Evolutionary conservation across 2,113 vertebrate species (phyloP).

Genomic region (Emydura subglobosa): DNA sequence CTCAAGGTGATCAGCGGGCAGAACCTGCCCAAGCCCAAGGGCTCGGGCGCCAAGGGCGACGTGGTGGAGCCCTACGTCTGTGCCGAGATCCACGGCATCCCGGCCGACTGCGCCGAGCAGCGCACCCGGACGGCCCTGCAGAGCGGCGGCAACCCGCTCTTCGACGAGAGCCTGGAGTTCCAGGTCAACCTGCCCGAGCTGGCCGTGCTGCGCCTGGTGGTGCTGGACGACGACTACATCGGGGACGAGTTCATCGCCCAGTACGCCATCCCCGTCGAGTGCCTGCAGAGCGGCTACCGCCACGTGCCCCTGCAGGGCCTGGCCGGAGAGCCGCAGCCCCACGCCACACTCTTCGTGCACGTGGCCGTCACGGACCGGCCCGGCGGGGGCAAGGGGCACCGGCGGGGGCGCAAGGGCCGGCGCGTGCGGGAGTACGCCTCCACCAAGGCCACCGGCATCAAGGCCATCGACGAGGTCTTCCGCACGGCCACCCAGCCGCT

Average conservation of each 20-base stretch:
- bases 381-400: slow-evolving; percentile 89
- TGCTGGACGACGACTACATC: slow-evolving; percentile 93
- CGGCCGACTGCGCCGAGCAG: slow-evolving; percentile 91
- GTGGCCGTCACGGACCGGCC: slow-evolving; percentile 92
- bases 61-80: slow-evolving; percentile 94
- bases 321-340: slow-evolving; percentile 88
- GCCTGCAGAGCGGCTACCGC: slow-evolving; percentile 91
- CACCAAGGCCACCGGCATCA: slow-evolving; percentile 90
- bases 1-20: slow-evolving; percentile 94
- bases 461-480: slow-evolving; percentile 92
- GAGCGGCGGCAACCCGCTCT: slow-evolving; percentile 91
- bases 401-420: slow-evolving; percentile 88
- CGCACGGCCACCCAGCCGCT: slow-evolving; percentile 90
- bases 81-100: slow-evolving; percentile 92
- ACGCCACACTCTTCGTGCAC: slow-evolving; percentile 90
- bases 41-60: slow-evolving; percentile 92
- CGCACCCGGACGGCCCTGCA: slow-evolving; percentile 92
- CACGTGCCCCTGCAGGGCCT: slow-evolving; percentile 91
- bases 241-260: slow-evolving; percentile 95
- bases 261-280: slow-evolving; percentile 95
- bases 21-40: slow-evolving; percentile 92
- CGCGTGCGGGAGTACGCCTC: slow-evolving; percentile 90
- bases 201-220: slow-evolving; percentile 89
- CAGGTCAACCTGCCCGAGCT: slow-evolving; percentile 93
- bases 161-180: slow-evolving; percentile 94